These are phyloP conservation scores for Anguilla obscura DNA, from an alignment of 2,797 vertebrate species.

Conservation along the genomic window DNA sequence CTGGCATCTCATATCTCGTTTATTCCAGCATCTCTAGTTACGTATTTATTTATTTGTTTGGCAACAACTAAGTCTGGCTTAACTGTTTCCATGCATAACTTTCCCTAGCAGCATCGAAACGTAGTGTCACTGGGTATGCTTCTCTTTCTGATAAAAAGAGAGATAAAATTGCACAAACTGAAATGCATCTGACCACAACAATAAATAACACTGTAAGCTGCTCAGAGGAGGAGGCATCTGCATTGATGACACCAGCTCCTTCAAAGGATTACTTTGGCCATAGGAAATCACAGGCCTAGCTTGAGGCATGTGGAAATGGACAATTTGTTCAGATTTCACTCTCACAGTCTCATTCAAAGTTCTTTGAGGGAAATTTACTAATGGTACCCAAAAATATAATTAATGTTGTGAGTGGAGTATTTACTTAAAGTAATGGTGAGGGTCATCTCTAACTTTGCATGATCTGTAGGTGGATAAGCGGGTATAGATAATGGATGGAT, in stretches of 20 bases:
- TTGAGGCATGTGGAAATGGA: not conserved
- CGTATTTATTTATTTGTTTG: slow-evolving; percentile 21
- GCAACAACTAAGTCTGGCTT: not conserved
- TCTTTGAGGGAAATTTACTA: too few species aligned
- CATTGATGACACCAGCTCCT: not conserved
- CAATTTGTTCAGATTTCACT: not conserved
- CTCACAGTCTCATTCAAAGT: not conserved
- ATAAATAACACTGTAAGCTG: not conserved
- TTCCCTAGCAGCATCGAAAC: not conserved
- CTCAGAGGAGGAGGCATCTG: not conserved
- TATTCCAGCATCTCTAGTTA: not conserved
- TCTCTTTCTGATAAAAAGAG: not conserved
- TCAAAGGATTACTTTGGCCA: not conserved
- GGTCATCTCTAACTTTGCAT: too few species aligned
- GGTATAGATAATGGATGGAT: too few species aligned
- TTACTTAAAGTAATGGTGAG: too few species aligned
- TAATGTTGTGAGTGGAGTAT: too few species aligned
- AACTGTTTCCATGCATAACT: slow-evolving; percentile 1
- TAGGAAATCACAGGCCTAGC: not conserved
- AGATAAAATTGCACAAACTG: not conserved
- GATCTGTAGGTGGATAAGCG: too few species aligned
- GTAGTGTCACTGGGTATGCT: not conserved
- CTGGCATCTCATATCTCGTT: slow-evolving; percentile 2
- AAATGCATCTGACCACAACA: not conserved
- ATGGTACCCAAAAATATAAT: too few species aligned